These are phyloP conservation scores for Trochalopteron elliotii DNA, from an alignment of 2,113 vertebrate species.

Conservation along the genomic window DNA sequence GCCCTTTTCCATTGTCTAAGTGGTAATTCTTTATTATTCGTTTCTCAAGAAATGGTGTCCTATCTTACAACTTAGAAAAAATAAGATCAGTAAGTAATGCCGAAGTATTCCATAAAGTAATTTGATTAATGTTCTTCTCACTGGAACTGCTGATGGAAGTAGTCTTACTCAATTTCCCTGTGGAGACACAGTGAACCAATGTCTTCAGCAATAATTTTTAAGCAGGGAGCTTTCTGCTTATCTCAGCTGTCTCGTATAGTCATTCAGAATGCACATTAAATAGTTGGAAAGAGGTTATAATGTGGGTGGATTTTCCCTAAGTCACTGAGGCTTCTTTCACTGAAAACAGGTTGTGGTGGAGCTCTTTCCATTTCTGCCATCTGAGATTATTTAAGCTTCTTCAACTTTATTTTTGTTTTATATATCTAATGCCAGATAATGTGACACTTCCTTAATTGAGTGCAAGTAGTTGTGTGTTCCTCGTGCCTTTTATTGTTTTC, in stretches of 20 bases:
- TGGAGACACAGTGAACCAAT: constrained; percentile 6
- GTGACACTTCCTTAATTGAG: constrained; percentile 1
- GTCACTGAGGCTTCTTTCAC: not conserved
- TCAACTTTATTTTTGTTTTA: not conserved
- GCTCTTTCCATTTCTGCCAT: not conserved
- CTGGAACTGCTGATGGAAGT: constrained; percentile 58
- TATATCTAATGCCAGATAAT: not conserved
- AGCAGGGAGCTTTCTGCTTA: constrained; percentile 53
- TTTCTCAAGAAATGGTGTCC: constrained; percentile 3
- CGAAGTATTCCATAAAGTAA: constrained; percentile 20
- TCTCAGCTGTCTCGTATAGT: constrained; percentile 39
- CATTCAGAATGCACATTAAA: constrained; percentile 38
- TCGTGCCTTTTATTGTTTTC: not conserved
- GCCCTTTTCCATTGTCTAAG: not conserved
- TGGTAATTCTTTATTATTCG: not conserved
- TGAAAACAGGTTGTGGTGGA: not conserved
- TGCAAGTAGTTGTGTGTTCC: not conserved
- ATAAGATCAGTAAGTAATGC: not conserved
- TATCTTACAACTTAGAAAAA: constrained; percentile 2
- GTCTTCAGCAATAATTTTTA: constrained; percentile 54
- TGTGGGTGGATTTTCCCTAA: constrained; percentile 5
- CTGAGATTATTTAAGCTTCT: not conserved
- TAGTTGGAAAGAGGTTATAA: constrained; percentile 17
- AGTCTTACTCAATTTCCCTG: constrained; percentile 37
- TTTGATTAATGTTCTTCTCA: constrained; percentile 60